Evolutionary conservation across 1,140 invertebrate species (phyloP).

Genomic region (Notospermus geniculatus): DNA sequence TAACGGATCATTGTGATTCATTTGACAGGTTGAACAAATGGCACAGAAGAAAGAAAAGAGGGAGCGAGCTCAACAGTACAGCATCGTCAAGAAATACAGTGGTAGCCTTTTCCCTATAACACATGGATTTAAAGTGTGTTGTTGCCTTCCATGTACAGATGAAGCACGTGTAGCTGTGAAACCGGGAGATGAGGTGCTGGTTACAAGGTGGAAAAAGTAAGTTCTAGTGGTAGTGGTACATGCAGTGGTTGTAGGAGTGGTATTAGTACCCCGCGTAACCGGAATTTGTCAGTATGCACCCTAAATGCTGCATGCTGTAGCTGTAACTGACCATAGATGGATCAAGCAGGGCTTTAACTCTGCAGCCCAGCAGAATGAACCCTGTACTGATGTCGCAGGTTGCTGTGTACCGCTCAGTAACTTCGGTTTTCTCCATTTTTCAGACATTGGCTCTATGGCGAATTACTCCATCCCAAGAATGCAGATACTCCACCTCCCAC

Average conservation of each 20-base stretch:
- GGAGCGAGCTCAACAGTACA: conserved; percentile 70
- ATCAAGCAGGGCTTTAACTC: too few relatives aligned
- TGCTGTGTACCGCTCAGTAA: too few relatives aligned
- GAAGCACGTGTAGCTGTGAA: conserved; percentile 75
- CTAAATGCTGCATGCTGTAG: too few relatives aligned
- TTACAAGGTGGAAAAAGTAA: conserved; percentile 83
- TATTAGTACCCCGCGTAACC: too few relatives aligned
- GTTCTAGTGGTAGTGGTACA: too few relatives aligned
- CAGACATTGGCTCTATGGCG: conserved; percentile 85
- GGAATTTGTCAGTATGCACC: too few relatives aligned
- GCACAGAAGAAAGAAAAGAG: conserved; percentile 85
- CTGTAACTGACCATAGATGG: too few relatives aligned
- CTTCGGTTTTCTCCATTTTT: conserved; percentile 37
- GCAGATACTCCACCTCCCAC: too few relatives aligned
- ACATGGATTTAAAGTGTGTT: conserved; percentile 70
- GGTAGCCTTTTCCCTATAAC: conserved; percentile 77
- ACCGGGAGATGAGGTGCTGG: conserved; percentile 72
- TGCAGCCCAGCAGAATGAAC: too few relatives aligned
- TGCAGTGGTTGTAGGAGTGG: too few relatives aligned
- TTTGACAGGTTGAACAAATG: conserved; percentile 85
- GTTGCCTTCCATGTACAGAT: conserved; percentile 79
- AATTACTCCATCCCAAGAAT: conserved; percentile 36
- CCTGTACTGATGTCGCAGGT: too few relatives aligned
- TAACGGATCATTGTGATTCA: too few relatives aligned
- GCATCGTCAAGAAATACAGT: conserved; percentile 64